Evolutionary conservation across 1,140 invertebrate genomes (phyloP).

Genomic region (Tetramorium parvispinum): DNA sequence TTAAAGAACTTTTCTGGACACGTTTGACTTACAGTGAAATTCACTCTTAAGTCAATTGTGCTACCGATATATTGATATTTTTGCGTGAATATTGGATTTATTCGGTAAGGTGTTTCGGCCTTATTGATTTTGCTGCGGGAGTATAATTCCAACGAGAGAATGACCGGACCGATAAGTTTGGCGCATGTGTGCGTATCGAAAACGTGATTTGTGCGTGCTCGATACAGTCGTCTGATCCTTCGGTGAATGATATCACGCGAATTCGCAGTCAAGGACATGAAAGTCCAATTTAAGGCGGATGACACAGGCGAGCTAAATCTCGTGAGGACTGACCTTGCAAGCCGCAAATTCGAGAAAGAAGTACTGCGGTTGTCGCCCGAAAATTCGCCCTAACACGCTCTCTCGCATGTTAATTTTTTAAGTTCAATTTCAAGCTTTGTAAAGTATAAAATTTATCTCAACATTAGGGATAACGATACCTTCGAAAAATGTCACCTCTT

Average conservation of each 20-base stretch:
- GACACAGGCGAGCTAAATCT: slow-evolving; percentile 31
- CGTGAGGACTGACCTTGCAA: not conserved
- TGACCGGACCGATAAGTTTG: not conserved
- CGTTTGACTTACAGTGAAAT: not conserved
- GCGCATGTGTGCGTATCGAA: not conserved
- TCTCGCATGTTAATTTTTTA: not conserved
- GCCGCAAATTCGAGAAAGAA: not conserved
- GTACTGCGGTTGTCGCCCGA: no score
- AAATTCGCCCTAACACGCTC: not conserved
- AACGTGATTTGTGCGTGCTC: slow-evolving; percentile 9
- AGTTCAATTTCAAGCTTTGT: not conserved
- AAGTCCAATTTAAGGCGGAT: slow-evolving; percentile 47
- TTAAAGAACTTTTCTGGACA: not conserved
- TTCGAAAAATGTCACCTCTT: not conserved
- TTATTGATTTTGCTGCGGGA: not conserved
- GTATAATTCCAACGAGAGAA: not conserved
- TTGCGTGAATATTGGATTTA: not conserved
- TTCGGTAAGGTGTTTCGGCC: not conserved
- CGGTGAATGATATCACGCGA: slow-evolving; percentile 25
- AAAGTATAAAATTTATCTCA: not conserved
- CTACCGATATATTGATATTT: not conserved
- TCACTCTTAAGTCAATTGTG: not conserved
- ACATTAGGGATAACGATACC: not conserved
- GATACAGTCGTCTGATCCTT: not conserved
- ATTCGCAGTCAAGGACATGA: slow-evolving; percentile 43